phyloP scores from a whole-genome alignment of 2,113 vertebrate genomes.

The Scalopus aquaticus region DNA sequence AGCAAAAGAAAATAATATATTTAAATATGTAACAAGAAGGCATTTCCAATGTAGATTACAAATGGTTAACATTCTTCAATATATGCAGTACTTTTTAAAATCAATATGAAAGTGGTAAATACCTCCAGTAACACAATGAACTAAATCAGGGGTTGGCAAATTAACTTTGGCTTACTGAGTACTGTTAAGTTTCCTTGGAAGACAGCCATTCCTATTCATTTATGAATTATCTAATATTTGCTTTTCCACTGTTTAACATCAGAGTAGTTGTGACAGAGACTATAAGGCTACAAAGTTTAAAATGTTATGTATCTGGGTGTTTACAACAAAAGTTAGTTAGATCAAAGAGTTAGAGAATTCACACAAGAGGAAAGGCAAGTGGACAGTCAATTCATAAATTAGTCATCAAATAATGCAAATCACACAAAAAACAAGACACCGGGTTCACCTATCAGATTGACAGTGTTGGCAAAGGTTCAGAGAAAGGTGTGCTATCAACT shows the following conservation, averaged over 20 bases:
- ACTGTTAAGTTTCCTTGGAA: background rate
- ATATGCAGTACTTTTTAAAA: background rate
- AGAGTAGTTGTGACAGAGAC: conserved; percentile 2
- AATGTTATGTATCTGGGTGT: background rate
- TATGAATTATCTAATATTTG: background rate
- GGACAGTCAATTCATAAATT: background rate
- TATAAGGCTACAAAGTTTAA: background rate
- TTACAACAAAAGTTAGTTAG: background rate
- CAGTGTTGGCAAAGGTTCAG: background rate
- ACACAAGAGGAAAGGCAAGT: background rate
- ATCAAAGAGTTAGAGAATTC: background rate
- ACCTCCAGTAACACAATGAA: background rate
- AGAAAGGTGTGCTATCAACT: background rate
- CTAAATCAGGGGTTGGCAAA: background rate
- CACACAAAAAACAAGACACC: background rate
- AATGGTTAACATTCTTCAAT: background rate
- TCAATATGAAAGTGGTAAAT: conserved; percentile 24
- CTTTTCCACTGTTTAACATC: background rate
- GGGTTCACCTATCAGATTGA: background rate
- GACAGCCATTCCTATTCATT: background rate
- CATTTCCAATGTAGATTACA: conserved; percentile 4
- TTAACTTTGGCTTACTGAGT: background rate
- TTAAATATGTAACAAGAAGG: background rate
- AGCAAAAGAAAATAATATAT: background rate
- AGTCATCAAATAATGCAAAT: conserved; percentile 15